phyloP scores from a whole-genome alignment of 1,140 invertebrate genomes.

The Lordiphosa collinella region DNA sequence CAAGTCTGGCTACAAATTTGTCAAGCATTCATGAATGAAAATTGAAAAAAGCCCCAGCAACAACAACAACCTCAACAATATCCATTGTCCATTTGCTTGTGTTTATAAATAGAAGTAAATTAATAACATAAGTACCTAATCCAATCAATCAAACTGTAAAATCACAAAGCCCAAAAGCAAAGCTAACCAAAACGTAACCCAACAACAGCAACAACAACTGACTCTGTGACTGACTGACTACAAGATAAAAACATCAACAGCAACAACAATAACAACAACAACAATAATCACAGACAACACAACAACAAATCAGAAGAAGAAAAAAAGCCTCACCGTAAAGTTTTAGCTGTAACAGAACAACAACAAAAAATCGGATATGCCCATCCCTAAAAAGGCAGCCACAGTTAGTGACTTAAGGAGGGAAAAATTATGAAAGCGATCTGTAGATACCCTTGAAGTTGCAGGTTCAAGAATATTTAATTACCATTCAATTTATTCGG shows the following conservation, averaged over 20 bases:
- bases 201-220: conserved; percentile 37
- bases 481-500: too few relatives aligned
- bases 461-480: too few relatives aligned
- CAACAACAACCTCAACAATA: conserved; percentile 23
- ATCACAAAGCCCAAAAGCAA: conserved; percentile 63
- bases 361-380: conserved; percentile 72
- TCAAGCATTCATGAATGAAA: conserved; percentile 66
- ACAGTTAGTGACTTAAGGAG: not conserved
- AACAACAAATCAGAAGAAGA: conserved; percentile 48
- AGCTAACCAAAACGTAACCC: conserved; percentile 58
- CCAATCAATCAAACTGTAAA: conserved; percentile 78
- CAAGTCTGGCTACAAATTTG: conserved; percentile 51
- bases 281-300: conserved; percentile 45
- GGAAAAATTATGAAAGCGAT: conserved; percentile 24
- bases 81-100: conserved; percentile 69
- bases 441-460: conserved; percentile 9
- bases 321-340: conserved; percentile 40
- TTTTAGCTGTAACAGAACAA: conserved; percentile 13
- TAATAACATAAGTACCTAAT: conserved; percentile 78
- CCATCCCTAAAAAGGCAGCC: conserved; percentile 67
- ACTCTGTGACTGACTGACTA: conserved; percentile 47
- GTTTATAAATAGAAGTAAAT: conserved; percentile 77
- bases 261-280: conserved; percentile 56
- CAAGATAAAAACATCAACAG: conserved; percentile 63
- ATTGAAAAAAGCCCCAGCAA: conserved; percentile 31